Percentiles rank a stretch among this genome's conserved stretches.
Evolutionary conservation across 2,888 invertebrate species (phyloP).

Genomic region (Gymnocheta viridis): DNA sequence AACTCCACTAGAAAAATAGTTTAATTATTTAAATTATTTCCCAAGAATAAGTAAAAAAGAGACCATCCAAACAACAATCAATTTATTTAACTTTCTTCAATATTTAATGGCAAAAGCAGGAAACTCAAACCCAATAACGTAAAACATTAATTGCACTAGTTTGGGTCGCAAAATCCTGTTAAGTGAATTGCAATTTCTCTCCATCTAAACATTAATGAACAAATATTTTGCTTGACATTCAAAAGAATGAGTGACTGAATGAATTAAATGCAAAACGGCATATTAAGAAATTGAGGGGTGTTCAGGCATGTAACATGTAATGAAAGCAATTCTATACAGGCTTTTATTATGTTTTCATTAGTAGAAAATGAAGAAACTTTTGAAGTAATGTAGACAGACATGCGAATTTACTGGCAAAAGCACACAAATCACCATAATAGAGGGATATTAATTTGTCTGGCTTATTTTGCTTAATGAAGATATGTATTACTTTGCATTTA

Average conservation of each 20-base stretch:
- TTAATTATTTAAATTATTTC: conserved; percentile 50
- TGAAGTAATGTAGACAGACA: conserved; percentile 22
- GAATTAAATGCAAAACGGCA: conserved; percentile 34
- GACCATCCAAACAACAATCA: neutral
- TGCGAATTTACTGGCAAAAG: conserved; percentile 8
- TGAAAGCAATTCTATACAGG: conserved; percentile 43
- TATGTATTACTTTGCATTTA: conserved; percentile 56
- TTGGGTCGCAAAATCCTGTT: conserved; percentile 54
- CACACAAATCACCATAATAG: conserved; percentile 26
- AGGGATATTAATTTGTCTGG: conserved; percentile 57
- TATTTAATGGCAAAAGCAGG: conserved; percentile 14
- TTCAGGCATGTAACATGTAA: conserved; percentile 54
- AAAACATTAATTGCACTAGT: conserved; percentile 44
- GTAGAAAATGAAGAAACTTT: conserved; percentile 35
- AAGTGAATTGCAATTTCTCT: conserved; percentile 53
- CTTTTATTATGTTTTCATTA: conserved; percentile 35
- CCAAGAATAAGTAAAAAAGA: conserved; percentile 6
- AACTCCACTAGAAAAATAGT: neutral
- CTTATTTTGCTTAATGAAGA: conserved; percentile 54
- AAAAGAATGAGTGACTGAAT: conserved; percentile 22
- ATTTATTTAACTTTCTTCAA: conserved; percentile 33
- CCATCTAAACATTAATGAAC: conserved; percentile 40
- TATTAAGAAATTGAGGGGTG: conserved; percentile 52
- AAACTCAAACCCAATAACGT: conserved; percentile 23
- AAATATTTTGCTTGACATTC: conserved; percentile 26